These are phyloP conservation scores for Porites lobata DNA, from an alignment of 92 coral and sea anemone genomes.

Conservation along the genomic window DNA sequence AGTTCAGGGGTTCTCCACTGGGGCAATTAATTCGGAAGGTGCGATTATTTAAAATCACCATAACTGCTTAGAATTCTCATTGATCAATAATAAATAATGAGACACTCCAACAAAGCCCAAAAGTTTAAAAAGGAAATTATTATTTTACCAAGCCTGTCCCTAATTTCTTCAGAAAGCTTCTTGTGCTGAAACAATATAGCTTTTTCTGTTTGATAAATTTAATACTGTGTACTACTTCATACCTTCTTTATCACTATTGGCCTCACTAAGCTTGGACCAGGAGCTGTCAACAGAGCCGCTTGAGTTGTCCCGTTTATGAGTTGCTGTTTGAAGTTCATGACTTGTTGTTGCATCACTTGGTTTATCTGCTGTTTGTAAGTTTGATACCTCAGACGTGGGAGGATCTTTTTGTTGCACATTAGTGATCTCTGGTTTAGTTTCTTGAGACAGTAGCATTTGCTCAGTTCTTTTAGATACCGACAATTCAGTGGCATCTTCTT, in stretches of 20 bases:
- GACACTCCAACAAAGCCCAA: too few species aligned
- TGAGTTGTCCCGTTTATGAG: slow-evolving; percentile 68
- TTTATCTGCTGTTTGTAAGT: neutral
- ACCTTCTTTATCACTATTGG: slow-evolving; percentile 22
- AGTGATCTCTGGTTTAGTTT: neutral
- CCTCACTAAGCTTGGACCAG: slow-evolving; percentile 87
- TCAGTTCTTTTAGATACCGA: neutral
- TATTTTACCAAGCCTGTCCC: too few species aligned
- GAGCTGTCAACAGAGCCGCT: slow-evolving; percentile 88
- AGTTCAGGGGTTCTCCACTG: too few species aligned
- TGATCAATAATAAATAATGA: too few species aligned
- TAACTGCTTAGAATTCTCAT: too few species aligned
- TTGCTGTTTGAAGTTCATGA: neutral
- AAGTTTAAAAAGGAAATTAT: too few species aligned
- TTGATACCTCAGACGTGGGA: neutral
- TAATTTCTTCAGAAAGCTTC: too few species aligned
- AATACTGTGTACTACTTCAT: neutral
- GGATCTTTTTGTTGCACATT: neutral
- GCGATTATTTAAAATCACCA: too few species aligned
- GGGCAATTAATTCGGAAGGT: too few species aligned
- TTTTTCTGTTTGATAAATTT: too few species aligned
- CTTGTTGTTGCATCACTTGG: neutral
- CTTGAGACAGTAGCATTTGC: neutral
- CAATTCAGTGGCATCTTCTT: neutral
- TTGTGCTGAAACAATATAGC: too few species aligned